These are phyloP conservation scores for Hemiscyllium ocellatum DNA, from an alignment of 2,113 vertebrate species.

Conservation along the genomic window DNA sequence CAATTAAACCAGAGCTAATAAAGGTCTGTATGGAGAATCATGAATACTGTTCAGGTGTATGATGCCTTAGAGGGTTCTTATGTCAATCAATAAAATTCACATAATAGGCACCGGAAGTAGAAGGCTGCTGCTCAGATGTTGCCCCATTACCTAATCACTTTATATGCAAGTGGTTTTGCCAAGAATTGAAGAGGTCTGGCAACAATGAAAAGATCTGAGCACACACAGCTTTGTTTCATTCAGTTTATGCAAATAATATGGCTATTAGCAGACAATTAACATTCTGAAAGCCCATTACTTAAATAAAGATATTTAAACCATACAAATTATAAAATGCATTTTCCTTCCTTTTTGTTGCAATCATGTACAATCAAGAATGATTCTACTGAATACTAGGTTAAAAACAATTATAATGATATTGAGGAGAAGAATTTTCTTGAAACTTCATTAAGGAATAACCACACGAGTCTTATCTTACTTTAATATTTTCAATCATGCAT, in stretches of 20 bases:
- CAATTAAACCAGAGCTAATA: slow-evolving; percentile 22
- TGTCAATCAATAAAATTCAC: slow-evolving; percentile 36
- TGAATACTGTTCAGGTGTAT: slow-evolving; percentile 33
- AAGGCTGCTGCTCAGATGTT: slow-evolving; percentile 27
- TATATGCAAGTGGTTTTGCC: slow-evolving; percentile 41
- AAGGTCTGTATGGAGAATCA: slow-evolving; percentile 25
- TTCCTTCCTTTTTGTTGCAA: background rate
- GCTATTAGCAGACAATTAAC: slow-evolving; percentile 37
- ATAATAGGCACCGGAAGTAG: slow-evolving; percentile 34
- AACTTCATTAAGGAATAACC: slow-evolving; percentile 15
- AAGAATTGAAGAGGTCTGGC: slow-evolving; percentile 38
- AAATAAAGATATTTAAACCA: slow-evolving; percentile 26
- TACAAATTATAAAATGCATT: slow-evolving; percentile 16
- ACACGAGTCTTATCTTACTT: background rate
- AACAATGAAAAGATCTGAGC: slow-evolving; percentile 42
- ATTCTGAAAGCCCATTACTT: slow-evolving; percentile 32
- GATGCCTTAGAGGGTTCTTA: slow-evolving; percentile 33
- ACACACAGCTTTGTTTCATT: slow-evolving; percentile 39
- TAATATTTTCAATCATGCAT: background rate
- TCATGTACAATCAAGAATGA: background rate
- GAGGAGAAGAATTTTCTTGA: background rate
- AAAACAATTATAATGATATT: background rate
- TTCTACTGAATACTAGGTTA: background rate
- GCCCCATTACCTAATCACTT: slow-evolving; percentile 38
- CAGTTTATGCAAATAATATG: slow-evolving; percentile 42